Base-by-base conservation (phyloP, 2,888 invertebrate genomes). In the Volucella inflata region DNA sequence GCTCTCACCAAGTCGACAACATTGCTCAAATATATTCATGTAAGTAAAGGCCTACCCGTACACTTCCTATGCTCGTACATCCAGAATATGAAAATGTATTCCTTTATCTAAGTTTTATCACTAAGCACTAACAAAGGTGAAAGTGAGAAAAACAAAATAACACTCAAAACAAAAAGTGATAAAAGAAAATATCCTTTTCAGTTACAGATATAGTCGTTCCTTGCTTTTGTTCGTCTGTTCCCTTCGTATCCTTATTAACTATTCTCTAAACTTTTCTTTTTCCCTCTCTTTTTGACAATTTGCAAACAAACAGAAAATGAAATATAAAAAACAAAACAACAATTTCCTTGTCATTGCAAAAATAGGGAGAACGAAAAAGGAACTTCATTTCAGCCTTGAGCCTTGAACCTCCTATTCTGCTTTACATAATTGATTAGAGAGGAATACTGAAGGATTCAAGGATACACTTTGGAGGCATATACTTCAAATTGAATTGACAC, bases 341-440 rank as follows among this genome's bases (percentile, higher is more conserved):
- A 46, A 65, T 64, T 65, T 68, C 21, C 67, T 60, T 65, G 51
- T 17, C 17, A 50, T 68, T 65, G 48, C 50, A 8, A 40, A 48
- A 38, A 9, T 68, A 62, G 6, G 30, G 30, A 6, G 30, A 67
- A 50, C 16, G 36, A 59, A 44, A 2, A 59, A 48, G 9, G 57
- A 42, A 44, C 12, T 30, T 30, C 30, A 53, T 40, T 44, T 12
- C 53, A 60, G 16, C 44, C 44, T 62, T 11, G 11, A 55, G 64
- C n/a, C 42, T 55, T 30, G 30, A 30, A 30, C 30, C 30, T 3
- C 30, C 30, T 30, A 30, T 30, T 30, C 60, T 68, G 74, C 40
- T 84, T 76, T 84, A 71, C 84, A 84, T 84, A 84, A 84, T 84
- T 84, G 84, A 84, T 84, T 76, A 80, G 84, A 84, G 79, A 60